Evolutionary conservation across 2,113 vertebrate genomes (phyloP).

Genomic region (Narcine bancroftii): DNA sequence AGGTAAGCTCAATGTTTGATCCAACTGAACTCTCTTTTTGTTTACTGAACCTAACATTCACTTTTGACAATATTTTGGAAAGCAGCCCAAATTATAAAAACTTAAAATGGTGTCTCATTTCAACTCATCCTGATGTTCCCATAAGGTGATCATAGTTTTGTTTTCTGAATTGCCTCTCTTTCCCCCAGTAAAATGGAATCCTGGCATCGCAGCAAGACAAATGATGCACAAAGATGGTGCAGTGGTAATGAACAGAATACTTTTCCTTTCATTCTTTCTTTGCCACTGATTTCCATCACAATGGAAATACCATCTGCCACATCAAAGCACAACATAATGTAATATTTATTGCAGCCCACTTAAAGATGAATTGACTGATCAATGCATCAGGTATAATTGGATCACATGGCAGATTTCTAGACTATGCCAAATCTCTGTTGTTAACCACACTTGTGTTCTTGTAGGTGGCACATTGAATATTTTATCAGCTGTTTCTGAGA

Average conservation of each 20-base stretch:
- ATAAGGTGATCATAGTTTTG: not conserved
- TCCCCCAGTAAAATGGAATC: not conserved
- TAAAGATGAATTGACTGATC: not conserved
- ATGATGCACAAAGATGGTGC: not conserved
- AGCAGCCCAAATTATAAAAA: not conserved
- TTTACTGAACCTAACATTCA: not conserved
- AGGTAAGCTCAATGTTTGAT: not conserved
- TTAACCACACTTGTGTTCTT: not conserved
- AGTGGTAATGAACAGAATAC: not conserved
- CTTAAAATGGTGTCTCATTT: not conserved
- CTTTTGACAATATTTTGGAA: not conserved
- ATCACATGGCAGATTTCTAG: not conserved
- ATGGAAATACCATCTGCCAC: conserved; percentile 31
- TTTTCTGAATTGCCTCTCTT: not conserved
- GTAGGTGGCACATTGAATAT: not conserved
- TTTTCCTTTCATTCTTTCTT: not conserved
- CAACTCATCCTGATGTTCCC: not conserved
- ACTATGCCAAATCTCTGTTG: not conserved
- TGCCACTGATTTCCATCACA: not conserved
- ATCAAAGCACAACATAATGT: conserved; percentile 19
- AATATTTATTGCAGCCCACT: not conserved
- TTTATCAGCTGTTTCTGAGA: not conserved
- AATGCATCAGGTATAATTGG: not conserved
- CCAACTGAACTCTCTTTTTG: not conserved
- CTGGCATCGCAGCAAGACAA: not conserved